phyloP scores from a whole-genome alignment of 2,113 vertebrate species.

The Brachypteracias leptosomus region DNA sequence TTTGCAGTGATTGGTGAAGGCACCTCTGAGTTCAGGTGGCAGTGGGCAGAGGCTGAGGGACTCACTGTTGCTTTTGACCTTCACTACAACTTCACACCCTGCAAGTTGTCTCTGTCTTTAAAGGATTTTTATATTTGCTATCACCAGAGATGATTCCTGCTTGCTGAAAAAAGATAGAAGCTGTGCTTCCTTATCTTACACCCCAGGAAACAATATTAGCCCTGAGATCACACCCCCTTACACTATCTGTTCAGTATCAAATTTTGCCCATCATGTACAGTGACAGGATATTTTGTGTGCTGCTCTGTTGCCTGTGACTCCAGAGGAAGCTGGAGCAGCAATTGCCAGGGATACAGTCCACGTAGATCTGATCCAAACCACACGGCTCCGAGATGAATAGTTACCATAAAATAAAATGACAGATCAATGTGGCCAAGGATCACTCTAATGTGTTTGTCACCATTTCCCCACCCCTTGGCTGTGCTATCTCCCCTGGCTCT shows the following conservation, averaged over 20 bases:
- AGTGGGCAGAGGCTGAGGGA: not conserved
- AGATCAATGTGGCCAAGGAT: not conserved
- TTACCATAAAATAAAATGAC: not conserved
- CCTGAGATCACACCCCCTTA: not conserved
- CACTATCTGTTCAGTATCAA: not conserved
- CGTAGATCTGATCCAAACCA: not conserved
- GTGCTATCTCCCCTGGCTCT: not conserved
- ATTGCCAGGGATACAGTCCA: not conserved
- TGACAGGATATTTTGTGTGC: not conserved
- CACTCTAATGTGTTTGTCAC: not conserved
- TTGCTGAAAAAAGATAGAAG: not conserved
- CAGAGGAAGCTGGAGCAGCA: not conserved
- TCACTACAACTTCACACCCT: not conserved
- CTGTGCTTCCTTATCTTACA: not conserved
- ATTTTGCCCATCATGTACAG: not conserved
- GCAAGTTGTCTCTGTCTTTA: not conserved
- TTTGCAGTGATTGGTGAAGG: not conserved
- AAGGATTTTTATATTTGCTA: conserved; percentile 1
- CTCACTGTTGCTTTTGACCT: not conserved
- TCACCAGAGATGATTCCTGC: not conserved
- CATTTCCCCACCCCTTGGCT: not conserved
- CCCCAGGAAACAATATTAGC: not conserved
- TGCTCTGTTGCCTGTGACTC: not conserved
- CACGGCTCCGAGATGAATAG: not conserved
- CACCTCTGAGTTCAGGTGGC: not conserved